These are phyloP conservation scores for Sarcophaga variegata DNA, from an alignment of 2,888 invertebrate genomes.

Conservation along the genomic window DNA sequence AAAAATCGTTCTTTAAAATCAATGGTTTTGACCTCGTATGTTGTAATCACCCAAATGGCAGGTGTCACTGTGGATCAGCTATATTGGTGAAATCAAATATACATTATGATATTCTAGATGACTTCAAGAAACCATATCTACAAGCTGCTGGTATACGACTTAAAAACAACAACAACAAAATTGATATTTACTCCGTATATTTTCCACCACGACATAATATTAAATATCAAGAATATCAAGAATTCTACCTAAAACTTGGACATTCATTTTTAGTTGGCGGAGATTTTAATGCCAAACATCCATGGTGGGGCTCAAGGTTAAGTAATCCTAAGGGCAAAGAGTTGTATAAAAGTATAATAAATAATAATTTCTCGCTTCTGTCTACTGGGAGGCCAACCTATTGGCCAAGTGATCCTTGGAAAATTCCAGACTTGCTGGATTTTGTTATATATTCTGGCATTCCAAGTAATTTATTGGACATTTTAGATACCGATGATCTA, in stretches of 20 bases:
- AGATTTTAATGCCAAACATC: too few species aligned
- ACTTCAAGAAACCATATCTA: neutral
- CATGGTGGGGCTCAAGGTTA: too few species aligned
- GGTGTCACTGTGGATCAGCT: neutral
- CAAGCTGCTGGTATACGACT: slow-evolving; percentile 50
- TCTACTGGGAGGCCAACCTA: too few species aligned
- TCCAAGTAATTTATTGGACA: neutral
- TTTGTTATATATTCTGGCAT: slow-evolving; percentile 31
- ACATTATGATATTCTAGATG: neutral
- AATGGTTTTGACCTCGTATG: neutral
- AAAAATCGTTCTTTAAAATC: neutral
- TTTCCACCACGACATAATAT: slow-evolving; percentile 47
- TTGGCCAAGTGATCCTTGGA: neutral
- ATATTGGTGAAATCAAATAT: neutral
- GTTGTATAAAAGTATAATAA: slow-evolving; percentile 36
- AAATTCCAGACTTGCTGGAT: slow-evolving; percentile 20
- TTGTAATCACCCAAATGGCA: slow-evolving; percentile 9
- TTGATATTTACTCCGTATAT: slow-evolving; percentile 41
- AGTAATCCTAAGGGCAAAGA: slow-evolving; percentile 53
- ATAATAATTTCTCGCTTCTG: slow-evolving; percentile 3
- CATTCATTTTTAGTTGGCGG: too few species aligned
- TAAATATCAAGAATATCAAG: slow-evolving; percentile 21
- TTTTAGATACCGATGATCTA: slow-evolving; percentile 3
- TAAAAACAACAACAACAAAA: slow-evolving; percentile 8
- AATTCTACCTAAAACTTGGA: neutral